Base-by-base conservation (phyloP, 2,797 vertebrate species). In the Karalla daura region DNA sequence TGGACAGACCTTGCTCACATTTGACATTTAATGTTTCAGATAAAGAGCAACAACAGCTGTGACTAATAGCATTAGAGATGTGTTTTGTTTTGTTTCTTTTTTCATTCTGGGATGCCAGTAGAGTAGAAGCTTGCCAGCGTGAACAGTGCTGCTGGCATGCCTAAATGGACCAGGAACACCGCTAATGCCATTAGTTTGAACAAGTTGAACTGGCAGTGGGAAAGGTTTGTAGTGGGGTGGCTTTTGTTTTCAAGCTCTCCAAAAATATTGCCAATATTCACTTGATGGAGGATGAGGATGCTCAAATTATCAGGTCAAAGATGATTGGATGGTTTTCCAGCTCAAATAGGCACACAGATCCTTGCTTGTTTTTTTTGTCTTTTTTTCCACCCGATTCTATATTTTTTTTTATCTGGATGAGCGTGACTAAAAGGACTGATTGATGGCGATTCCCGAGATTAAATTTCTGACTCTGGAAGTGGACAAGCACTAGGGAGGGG, bases 31-130 rank as follows among this genome's bases (percentile, higher is more conserved):
- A 12, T 60, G 35, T 61, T 0, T 53, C 12, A 65, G 65, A 56
- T 14, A 52, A 37, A 24, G 33, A 53, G 61, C 50, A 74, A 74
- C 45, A 72, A 63, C 59, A 86, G 59, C 30, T 58, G 44, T 54
- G 24, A 35, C 45, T 64, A 67, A 53, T 33, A 27, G 49, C 51
- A 59, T 52, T 62, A 30, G 54, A 27, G 10, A 44, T 59, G 51
- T 14, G n/a, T 63, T 7, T n/a, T n/a, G n/a, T n/a, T n/a, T n/a
- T n/a, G n/a, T n/a, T n/a, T n/a, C n/a, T n/a, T 15, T 66, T 64
- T 70, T 24, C 37, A 51, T 61, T 61, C 28, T 39, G 18, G 27
- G 30, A 43, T 40, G 39, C 53, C 41, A 74, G 43, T 13, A 37
- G 39, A 74, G 43, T 13, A 37, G 39, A 20, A 49, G 39, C 7